Percentiles rank a stretch among this genome's conserved stretches.
These are phyloP conservation scores for Idaea biselata DNA, from an alignment of 2,888 invertebrate species.

Conservation along the genomic window DNA sequence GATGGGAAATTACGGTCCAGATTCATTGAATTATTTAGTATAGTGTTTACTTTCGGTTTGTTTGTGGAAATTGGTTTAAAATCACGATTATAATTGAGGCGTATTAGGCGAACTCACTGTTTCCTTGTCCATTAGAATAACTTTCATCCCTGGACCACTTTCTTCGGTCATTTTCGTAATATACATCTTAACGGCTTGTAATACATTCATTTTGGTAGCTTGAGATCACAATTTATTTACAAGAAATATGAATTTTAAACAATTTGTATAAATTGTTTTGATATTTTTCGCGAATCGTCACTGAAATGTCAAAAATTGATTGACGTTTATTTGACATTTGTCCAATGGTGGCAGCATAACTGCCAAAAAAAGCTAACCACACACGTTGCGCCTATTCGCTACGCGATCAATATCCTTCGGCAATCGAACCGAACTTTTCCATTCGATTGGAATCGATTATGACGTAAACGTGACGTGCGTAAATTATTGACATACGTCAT, in stretches of 20 bases:
- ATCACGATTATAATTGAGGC: not conserved
- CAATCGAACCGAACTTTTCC: not conserved
- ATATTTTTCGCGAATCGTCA: constrained; percentile 6
- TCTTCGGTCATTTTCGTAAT: constrained; percentile 98
- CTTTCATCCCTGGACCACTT: constrained; percentile 99
- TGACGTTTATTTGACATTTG: not conserved
- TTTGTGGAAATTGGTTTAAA: constrained; percentile 5
- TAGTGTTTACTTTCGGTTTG: not conserved
- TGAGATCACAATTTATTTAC: not conserved
- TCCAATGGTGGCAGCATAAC: not conserved
- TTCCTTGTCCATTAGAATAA: constrained; percentile 98
- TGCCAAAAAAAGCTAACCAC: not conserved
- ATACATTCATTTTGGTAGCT: constrained; percentile 89
- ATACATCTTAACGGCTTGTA: constrained; percentile 95
- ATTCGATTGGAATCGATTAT: not conserved
- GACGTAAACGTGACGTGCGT: constrained; percentile 12
- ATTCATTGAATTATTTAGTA: not conserved
- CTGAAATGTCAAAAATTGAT: constrained; percentile 13
- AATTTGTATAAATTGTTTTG: constrained; percentile 13
- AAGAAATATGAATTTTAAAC: constrained; percentile 1
- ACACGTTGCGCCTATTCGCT: not conserved
- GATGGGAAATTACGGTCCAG: not conserved
- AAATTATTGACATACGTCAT: constrained; percentile 19
- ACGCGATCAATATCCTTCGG: not conserved
- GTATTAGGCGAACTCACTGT: constrained; percentile 83